Conservation (phyloP, 1,140 invertebrate genomes). For the Bacillus rossius region DNA sequence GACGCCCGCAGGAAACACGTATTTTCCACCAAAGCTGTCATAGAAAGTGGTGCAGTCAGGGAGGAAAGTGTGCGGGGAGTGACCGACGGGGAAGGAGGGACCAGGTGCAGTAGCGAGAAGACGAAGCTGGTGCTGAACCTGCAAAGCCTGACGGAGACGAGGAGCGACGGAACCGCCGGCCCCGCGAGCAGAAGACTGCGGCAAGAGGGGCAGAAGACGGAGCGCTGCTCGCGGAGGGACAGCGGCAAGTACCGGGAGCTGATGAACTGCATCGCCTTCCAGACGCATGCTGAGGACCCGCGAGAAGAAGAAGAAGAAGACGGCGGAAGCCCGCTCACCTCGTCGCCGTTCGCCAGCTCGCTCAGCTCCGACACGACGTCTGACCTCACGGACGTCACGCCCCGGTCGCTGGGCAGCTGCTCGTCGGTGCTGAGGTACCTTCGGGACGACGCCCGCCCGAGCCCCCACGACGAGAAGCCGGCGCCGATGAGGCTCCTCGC, state of each 20-base stretch:
- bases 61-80: too few relatives aligned
- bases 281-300: neutral
- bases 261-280: slow-evolving; percentile 4
- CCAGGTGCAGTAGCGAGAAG: too few relatives aligned
- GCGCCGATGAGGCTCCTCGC: neutral
- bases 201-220: too few relatives aligned
- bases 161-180: too few relatives aligned
- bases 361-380: neutral
- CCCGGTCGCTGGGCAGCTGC: neutral
- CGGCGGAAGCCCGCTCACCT: neutral
- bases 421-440: neutral
- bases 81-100: too few relatives aligned
- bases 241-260: neutral
- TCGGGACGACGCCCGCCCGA: neutral
- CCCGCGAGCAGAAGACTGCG: too few relatives aligned
- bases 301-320: neutral
- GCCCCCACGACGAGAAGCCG: neutral
- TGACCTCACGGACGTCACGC: slow-evolving; percentile 1
- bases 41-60: too few relatives aligned
- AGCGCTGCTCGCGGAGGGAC: too few relatives aligned
- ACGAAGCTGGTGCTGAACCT: too few relatives aligned
- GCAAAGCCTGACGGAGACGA: too few relatives aligned
- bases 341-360: neutral
- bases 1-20: too few relatives aligned
- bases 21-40: too few relatives aligned